phyloP scores from a whole-genome alignment of 1,140 invertebrate genomes.

The Drosophila fuyamai region DNA sequence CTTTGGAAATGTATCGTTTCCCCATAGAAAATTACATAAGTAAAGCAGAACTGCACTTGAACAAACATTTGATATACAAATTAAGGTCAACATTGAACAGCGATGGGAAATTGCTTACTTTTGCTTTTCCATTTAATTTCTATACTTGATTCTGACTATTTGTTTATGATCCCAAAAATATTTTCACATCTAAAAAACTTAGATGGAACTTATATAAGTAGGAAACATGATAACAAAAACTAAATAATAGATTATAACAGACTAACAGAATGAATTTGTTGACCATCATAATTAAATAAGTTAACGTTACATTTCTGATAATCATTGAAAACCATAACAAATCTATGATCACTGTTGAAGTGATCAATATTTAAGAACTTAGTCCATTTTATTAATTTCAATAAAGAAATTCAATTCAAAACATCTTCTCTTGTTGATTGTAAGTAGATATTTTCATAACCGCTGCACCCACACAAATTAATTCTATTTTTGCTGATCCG shows the following conservation, averaged over 20 bases:
- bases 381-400: neutral
- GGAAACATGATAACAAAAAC: neutral
- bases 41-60: conserved; percentile 13
- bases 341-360: too few species aligned
- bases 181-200: neutral
- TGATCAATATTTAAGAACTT: too few species aligned
- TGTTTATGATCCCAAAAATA: neutral
- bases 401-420: neutral
- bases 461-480: conserved; percentile 18
- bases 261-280: too few species aligned
- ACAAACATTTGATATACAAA: neutral
- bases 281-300: neutral
- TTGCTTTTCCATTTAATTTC: neutral
- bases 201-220: neutral
- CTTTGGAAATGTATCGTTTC: neutral
- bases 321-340: too few species aligned
- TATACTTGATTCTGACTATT: neutral
- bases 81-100: neutral
- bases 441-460: neutral
- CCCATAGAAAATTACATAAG: conserved; percentile 15
- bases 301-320: too few species aligned
- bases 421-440: neutral
- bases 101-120: neutral
- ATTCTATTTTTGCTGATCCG: conserved; percentile 19
- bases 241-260: neutral